Conservation (phyloP, 2,888 invertebrate species). For the Caradrina clavipalpis region DNA sequence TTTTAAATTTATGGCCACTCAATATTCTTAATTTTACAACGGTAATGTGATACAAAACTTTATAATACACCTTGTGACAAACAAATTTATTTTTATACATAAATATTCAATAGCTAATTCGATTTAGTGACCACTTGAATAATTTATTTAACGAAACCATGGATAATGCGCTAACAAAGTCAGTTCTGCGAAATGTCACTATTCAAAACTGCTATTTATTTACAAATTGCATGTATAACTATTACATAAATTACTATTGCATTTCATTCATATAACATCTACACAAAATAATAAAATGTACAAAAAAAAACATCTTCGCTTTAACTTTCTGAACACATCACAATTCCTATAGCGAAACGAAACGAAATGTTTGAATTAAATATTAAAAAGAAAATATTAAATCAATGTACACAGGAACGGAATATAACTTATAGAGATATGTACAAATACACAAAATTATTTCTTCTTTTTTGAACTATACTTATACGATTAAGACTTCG, state of each 20-base stretch:
- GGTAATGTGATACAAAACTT: conserved; percentile 81
- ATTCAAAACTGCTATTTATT: conserved; percentile 83
- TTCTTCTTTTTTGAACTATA: conserved; percentile 81
- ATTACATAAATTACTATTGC: conserved; percentile 91
- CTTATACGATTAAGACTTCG: conserved; percentile 85
- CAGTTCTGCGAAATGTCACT: conserved; percentile 66
- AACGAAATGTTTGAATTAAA: conserved; percentile 71
- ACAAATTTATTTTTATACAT: conserved; percentile 66
- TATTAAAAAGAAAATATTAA: conserved; percentile 67
- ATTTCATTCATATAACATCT: conserved; percentile 86
- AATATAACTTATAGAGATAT: conserved; percentile 88
- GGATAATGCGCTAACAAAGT: conserved; percentile 66
- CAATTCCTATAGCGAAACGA: conserved; percentile 83
- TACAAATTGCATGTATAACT: conserved; percentile 86
- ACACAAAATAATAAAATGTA: conserved; percentile 86
- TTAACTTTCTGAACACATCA: conserved; percentile 86
- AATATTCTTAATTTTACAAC: conserved; percentile 86
- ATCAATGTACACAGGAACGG: conserved; percentile 88
- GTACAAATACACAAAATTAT: conserved; percentile 88
- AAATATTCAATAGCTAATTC: conserved; percentile 71
- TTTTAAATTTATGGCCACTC: conserved; percentile 86
- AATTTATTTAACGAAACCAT: conserved; percentile 67
- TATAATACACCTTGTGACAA: conserved; percentile 74
- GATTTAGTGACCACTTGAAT: conserved; percentile 76
- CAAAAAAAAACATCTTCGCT: conserved; percentile 80